These are phyloP conservation scores for Chromoteleia sp. DNA, from an alignment of 2,888 invertebrate species.

Conservation along the genomic window DNA sequence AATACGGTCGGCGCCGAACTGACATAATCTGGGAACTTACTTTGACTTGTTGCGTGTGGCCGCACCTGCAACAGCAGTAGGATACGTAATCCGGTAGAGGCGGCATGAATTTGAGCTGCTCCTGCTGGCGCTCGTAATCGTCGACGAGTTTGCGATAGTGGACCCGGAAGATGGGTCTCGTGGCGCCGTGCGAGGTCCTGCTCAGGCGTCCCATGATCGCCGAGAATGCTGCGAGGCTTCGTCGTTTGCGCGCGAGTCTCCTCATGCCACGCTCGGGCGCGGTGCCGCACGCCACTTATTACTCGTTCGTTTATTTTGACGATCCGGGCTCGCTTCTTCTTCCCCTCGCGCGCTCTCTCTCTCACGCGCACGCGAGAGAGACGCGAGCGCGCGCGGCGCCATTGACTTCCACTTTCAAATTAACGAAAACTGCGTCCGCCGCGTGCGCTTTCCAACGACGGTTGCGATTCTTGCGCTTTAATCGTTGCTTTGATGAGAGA, in stretches of 20 bases:
- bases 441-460: slow-evolving; percentile 46
- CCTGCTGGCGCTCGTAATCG: slow-evolving; percentile 85
- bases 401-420: slow-evolving; percentile 60
- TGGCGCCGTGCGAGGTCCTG: slow-evolving; percentile 82
- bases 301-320: slow-evolving; percentile 62
- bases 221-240: slow-evolving; percentile 82
- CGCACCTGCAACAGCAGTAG: slow-evolving; percentile 87
- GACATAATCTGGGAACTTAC: slow-evolving; percentile 80
- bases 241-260: slow-evolving; percentile 83
- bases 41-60: slow-evolving; percentile 87
- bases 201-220: slow-evolving; percentile 86
- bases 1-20: slow-evolving; percentile 10
- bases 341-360: slow-evolving; percentile 42
- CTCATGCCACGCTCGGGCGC: slow-evolving; percentile 80
- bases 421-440: slow-evolving; percentile 13
- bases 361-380: slow-evolving; percentile 56
- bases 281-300: slow-evolving; percentile 48
- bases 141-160: slow-evolving; percentile 87
- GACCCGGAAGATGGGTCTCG: slow-evolving; percentile 86
- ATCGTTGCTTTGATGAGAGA: too few species aligned
- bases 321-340: slow-evolving; percentile 66
- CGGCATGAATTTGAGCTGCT: slow-evolving; percentile 85
- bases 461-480: not conserved
- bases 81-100: slow-evolving; percentile 86
- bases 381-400: slow-evolving; percentile 54